Conservation (phyloP, 1,140 invertebrate genomes). For the Metaphire vulgaris region DNA sequence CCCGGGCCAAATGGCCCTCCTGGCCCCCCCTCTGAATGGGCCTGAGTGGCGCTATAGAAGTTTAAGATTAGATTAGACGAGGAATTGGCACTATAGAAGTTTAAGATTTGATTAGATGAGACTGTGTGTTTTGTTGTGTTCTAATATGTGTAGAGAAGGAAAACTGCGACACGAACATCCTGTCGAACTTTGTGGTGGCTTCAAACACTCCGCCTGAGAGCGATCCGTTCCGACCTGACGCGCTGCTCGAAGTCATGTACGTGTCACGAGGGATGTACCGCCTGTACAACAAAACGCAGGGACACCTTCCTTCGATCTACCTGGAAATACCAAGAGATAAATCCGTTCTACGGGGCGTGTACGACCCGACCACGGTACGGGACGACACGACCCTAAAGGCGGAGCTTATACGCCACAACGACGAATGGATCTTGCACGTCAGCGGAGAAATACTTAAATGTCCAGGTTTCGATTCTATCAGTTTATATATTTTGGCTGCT, state of each 20-base stretch:
- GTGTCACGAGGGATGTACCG: constrained; percentile 13
- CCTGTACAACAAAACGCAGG: constrained; percentile 27
- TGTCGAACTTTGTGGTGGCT: constrained; percentile 16
- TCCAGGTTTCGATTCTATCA: constrained; percentile 28
- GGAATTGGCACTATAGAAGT: too few relatives aligned
- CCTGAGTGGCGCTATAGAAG: too few relatives aligned
- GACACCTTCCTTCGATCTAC: constrained; percentile 20
- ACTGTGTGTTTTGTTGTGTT: too few relatives aligned
- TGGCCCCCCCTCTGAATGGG: too few relatives aligned
- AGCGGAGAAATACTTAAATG: constrained; percentile 24
- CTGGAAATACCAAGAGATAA: constrained; percentile 24
- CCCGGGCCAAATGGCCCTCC: too few relatives aligned
- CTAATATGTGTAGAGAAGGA: constrained; percentile 20
- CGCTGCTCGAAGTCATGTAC: constrained; percentile 13
- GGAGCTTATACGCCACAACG: constrained; percentile 17
- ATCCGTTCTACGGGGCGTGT: constrained; percentile 22
- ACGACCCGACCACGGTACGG: constrained; percentile 21
- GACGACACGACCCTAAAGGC: constrained; percentile 28
- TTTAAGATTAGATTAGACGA: too few relatives aligned
- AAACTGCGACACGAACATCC: constrained; percentile 21
- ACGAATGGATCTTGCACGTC: constrained; percentile 20
- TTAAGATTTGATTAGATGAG: too few relatives aligned
- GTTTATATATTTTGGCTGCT: too few relatives aligned
- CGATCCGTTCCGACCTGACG: constrained; percentile 23
- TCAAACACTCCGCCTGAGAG: constrained; percentile 16